A percentile compares a stretch with the other conserved stretches of the same genome.
Conservation (phyloP, 2,888 invertebrate genomes). For the Limnephilus marmoratus region DNA sequence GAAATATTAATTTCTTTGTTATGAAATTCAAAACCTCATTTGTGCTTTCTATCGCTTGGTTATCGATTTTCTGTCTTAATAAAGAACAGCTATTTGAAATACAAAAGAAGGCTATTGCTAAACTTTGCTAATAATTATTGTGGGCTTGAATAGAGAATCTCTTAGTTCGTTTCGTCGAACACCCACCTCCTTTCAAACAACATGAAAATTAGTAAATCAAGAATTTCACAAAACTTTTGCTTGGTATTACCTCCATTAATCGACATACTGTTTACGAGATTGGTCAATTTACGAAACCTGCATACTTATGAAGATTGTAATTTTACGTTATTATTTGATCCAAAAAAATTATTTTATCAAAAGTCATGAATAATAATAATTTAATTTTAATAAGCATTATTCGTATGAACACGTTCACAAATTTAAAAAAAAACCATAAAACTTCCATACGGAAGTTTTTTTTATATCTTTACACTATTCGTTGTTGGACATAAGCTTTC, state of each 20-base stretch:
- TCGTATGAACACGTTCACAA: not conserved
- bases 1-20: constrained; percentile 39
- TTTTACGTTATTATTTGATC: not conserved
- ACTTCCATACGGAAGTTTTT: not conserved
- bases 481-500: not conserved
- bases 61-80: constrained; percentile 31
- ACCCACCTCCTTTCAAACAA: not conserved
- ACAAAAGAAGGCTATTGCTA: constrained; percentile 22
- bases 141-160: not conserved
- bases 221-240: constrained; percentile 8
- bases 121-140: constrained; percentile 19
- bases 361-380: not conserved
- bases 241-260: not conserved
- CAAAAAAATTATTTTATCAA: not conserved
- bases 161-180: not conserved
- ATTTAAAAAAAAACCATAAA: not conserved
- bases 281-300: not conserved
- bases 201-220: constrained; percentile 17
- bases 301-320: not conserved
- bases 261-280: not conserved
- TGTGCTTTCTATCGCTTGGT: constrained; percentile 14
- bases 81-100: constrained; percentile 21
- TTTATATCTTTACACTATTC: not conserved
- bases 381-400: not conserved
- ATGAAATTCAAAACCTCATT: constrained; percentile 16